A percentile compares a stretch with the other conserved stretches of the same genome.
These are phyloP conservation scores for Himalopsyche anomala DNA, from an alignment of 2,888 invertebrate species.

Conservation along the genomic window DNA sequence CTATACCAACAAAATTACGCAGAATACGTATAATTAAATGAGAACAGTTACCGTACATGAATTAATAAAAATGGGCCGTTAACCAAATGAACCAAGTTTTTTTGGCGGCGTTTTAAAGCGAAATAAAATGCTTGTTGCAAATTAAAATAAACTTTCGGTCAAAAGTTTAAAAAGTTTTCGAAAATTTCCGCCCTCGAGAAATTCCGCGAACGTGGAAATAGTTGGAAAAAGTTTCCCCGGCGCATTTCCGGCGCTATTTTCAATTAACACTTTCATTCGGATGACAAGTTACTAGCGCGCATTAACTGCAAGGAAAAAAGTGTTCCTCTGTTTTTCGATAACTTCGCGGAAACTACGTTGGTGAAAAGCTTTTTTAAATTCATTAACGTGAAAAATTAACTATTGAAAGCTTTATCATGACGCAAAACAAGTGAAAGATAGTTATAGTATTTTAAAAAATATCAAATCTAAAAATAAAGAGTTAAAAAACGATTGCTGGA, in stretches of 20 bases:
- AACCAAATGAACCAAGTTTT: conserved; percentile 5
- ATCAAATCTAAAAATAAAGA: too few relatives aligned
- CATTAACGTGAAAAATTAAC: too few relatives aligned
- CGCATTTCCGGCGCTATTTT: conserved; percentile 20
- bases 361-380: too few relatives aligned
- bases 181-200: conserved; percentile 21
- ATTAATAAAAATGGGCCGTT: background rate
- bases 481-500: too few relatives aligned
- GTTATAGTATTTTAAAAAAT: too few relatives aligned
- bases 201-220: conserved; percentile 5
- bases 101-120: background rate
- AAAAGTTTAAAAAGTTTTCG: background rate
- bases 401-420: too few relatives aligned
- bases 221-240: conserved; percentile 19
- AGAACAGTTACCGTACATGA: too few relatives aligned
- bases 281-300: conserved; percentile 19
- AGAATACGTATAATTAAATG: too few relatives aligned
- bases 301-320: conserved; percentile 13
- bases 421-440: too few relatives aligned
- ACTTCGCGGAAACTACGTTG: too few relatives aligned
- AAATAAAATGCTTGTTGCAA: conserved; percentile 22
- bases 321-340: conserved; percentile 7
- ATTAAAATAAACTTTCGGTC: conserved; percentile 13
- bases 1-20: too few relatives aligned
- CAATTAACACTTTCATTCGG: conserved; percentile 34